Base-by-base conservation (phyloP, 2,888 invertebrate genomes). In the Tenthredo livida region DNA sequence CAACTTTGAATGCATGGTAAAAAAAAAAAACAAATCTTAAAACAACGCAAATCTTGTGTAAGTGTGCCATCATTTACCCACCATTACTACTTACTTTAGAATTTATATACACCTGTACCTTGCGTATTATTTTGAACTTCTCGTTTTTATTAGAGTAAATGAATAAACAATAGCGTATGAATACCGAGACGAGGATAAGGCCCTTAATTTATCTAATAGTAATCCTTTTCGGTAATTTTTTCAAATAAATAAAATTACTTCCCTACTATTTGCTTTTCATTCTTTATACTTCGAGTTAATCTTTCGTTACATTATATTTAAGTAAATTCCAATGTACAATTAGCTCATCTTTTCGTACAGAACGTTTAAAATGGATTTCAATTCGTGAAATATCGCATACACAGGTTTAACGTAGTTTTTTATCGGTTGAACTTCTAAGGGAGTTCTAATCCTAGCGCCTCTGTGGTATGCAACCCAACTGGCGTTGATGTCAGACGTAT, bases 41-140 rank as follows among this genome's bases (percentile, higher is more conserved):
- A 10, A 47, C 12, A 61, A 61, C 3, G 61, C 21, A 61, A 61
- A 61, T 61, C 12, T 61, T 21, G 21, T 61, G 61, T 61, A 61
- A 61, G 25, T 61, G 61, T 61, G 25, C 61, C n/a, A 54, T 54
- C 54, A 54, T 54, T 54, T 54, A 54, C 54, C 54, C n/a, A 54
- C n/a, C 54, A 54, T n/a, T n/a, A 54, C n/a, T 54, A 54, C 54
- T 54, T 54, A n/a, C 54, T n/a, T n/a, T 7, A 54, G 54, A 5
- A 33, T 2, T 2, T 33, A 33, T 2, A n/a, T 54, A 54, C n/a
- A 54, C 54, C n/a, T 61, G 61, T 21, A n/a, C 10, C 25, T 21
- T 25, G 17, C 5, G 17, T 17, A 50, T 17, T 6, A 50, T 17
- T 21, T n/a, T 10, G 10, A 6, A 37, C 37, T 37, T 37, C 7